These are phyloP conservation scores for Numenius arquata DNA, from an alignment of 2,113 vertebrate genomes.

Conservation along the genomic window DNA sequence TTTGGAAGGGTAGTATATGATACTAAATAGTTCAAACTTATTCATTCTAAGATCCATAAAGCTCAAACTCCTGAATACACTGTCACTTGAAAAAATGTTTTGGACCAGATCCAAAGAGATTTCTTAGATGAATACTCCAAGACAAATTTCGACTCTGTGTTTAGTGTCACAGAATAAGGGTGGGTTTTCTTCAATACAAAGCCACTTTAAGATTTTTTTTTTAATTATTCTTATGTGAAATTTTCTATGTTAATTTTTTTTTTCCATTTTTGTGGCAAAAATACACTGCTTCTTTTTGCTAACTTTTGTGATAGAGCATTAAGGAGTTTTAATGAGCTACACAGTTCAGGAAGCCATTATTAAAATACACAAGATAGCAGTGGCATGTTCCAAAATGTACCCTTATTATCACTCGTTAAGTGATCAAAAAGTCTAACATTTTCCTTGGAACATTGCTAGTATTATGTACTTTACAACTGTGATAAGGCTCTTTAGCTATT, in stretches of 20 bases:
- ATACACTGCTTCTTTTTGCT: not conserved
- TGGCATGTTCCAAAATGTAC: not conserved
- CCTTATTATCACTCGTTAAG: not conserved
- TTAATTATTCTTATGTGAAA: not conserved
- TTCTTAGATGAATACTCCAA: not conserved
- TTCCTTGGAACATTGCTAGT: not conserved
- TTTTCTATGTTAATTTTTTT: not conserved
- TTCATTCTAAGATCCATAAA: not conserved
- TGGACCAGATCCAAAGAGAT: not conserved
- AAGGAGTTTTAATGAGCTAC: not conserved
- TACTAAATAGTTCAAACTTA: not conserved
- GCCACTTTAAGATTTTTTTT: not conserved
- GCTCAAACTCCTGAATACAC: not conserved
- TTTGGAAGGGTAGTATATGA: not conserved
- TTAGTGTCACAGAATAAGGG: not conserved
- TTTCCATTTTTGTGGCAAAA: not conserved
- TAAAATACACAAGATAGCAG: not conserved
- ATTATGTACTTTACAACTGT: not conserved
- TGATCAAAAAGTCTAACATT: constrained; percentile 19
- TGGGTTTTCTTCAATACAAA: not conserved
- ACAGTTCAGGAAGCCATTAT: not conserved
- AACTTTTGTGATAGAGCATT: not conserved
- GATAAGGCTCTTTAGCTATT: not conserved
- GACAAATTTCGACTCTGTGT: not conserved
- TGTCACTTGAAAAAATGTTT: not conserved